Conservation (phyloP, 2,888 invertebrate genomes). For the Heliconius erato region DNA sequence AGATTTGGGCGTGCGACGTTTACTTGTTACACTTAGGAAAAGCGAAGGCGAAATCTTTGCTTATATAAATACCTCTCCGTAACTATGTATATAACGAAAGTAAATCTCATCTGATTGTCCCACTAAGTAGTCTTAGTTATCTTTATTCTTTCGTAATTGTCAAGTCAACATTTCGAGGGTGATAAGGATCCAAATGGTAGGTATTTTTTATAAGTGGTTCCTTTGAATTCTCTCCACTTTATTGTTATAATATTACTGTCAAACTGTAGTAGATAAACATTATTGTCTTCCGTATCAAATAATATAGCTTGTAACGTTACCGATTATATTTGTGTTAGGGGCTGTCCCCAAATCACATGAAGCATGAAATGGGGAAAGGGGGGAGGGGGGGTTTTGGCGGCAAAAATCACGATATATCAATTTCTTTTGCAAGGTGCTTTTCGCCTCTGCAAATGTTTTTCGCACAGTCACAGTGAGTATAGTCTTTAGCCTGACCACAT, state of each 20-base stretch:
- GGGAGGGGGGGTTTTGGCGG: too few species aligned
- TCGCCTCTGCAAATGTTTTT: too few species aligned
- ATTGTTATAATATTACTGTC: background rate
- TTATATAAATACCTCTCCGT: background rate
- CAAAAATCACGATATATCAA: too few species aligned
- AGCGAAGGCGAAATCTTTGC: background rate
- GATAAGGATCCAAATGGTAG: background rate
- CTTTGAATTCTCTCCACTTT: background rate
- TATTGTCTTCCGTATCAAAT: background rate
- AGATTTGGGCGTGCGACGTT: too few species aligned
- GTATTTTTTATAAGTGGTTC: background rate
- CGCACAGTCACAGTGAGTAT: too few species aligned
- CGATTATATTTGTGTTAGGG: background rate
- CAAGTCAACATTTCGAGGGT: background rate
- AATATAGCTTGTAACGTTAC: background rate
- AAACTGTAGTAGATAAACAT: background rate
- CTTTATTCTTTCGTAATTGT: conserved; percentile 1
- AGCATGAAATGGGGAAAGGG: too few species aligned
- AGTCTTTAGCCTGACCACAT: too few species aligned
- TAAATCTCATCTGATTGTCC: background rate
- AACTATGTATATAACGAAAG: background rate
- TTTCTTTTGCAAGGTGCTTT: too few species aligned
- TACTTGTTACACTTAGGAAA: background rate
- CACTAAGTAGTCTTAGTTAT: background rate
- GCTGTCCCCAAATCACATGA: too few species aligned